phyloP scores from a whole-genome alignment of 2,888 invertebrate species.

The Apamea anceps region DNA sequence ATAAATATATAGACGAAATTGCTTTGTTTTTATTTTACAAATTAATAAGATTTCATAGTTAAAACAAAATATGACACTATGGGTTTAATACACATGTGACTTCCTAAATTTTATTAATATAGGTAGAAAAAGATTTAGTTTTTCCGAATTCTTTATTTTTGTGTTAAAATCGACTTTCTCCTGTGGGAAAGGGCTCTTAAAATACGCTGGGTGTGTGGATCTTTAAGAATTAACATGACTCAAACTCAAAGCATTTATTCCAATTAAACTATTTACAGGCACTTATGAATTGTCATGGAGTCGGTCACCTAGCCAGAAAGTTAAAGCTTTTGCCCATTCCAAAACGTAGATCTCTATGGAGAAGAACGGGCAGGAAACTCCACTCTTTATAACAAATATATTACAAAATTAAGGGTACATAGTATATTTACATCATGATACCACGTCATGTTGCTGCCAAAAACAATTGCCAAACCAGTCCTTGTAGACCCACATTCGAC shows the following conservation, averaged over 20 bases:
- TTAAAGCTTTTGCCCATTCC: neutral
- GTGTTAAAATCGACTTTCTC: no score
- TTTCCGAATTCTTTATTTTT: no score
- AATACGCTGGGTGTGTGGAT: no score
- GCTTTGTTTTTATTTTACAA: neutral
- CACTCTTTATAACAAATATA: neutral
- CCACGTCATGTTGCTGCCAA: neutral
- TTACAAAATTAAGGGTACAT: neutral
- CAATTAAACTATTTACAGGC: no score
- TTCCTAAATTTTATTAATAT: no score
- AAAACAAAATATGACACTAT: no score
- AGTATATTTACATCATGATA: neutral
- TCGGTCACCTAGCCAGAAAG: neutral
- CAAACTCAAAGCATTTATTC: neutral
- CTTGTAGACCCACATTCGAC: slow-evolving; percentile 25
- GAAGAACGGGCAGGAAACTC: neutral
- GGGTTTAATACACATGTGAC: no score
- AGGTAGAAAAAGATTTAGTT: no score
- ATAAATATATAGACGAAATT: neutral
- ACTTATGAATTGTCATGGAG: neutral
- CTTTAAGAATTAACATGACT: neutral
- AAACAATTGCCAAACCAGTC: slow-evolving; percentile 34
- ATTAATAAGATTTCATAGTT: no score
- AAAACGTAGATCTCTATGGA: neutral
- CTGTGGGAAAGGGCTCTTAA: no score